Evolutionary conservation across 2,113 vertebrate species (phyloP).

Genomic region (Epinephelus cyanopodus): DNA sequence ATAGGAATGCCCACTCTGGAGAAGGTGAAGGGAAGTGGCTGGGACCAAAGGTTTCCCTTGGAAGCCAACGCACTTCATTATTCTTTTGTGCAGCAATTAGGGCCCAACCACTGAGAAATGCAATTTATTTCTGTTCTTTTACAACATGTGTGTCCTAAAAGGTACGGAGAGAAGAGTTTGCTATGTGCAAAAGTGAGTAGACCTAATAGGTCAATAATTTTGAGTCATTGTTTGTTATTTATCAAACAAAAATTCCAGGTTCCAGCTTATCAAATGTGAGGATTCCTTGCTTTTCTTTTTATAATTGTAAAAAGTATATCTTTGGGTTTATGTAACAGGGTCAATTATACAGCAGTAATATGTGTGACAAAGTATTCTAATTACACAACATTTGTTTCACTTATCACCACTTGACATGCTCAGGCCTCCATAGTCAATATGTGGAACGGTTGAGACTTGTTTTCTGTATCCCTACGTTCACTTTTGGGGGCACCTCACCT

Average conservation of each 20-base stretch:
- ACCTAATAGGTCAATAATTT: background rate
- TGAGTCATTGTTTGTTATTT: no score
- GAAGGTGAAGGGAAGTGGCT: constrained; percentile 77
- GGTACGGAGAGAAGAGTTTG: constrained; percentile 9
- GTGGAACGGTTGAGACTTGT: no score
- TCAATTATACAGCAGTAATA: no score
- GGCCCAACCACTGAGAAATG: constrained; percentile 30
- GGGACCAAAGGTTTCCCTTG: constrained; percentile 70
- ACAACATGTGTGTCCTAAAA: constrained; percentile 15
- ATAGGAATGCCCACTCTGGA: constrained; percentile 80
- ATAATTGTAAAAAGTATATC: background rate
- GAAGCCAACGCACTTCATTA: constrained; percentile 64
- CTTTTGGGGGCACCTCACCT: no score
- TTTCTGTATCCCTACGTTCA: no score
- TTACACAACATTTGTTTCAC: no score
- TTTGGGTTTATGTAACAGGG: background rate
- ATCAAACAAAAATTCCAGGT: background rate
- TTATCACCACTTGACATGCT: no score
- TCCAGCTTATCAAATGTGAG: background rate
- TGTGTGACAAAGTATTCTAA: no score
- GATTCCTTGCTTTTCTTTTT: background rate
- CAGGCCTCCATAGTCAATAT: no score
- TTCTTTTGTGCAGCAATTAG: constrained; percentile 70
- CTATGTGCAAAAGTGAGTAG: background rate
- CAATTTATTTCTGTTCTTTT: constrained; percentile 43